A percentile compares a stretch with the other conserved stretches of the same genome.
phyloP scores from a whole-genome alignment of 30 jellyfish, hydroid and myxozoan species.

The Cassiopea xamachana region DNA sequence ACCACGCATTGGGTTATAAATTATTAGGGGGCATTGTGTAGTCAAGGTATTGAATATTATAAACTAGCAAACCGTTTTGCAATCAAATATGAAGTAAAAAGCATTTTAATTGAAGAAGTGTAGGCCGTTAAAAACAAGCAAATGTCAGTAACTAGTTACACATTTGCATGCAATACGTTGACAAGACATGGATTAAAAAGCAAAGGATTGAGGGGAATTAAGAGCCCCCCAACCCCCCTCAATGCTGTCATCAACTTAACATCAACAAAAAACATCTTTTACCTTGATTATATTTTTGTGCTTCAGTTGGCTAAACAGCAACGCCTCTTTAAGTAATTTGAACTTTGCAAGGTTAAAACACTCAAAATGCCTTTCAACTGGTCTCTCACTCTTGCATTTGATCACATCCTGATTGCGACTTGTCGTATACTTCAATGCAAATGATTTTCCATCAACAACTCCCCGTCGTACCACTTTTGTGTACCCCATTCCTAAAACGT shows the following conservation, averaged over 20 bases:
- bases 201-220: too few species aligned
- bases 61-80: too few species aligned
- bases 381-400: slow-evolving; percentile 48
- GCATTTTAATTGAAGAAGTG: too few species aligned
- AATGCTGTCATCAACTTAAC: too few species aligned
- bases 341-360: slow-evolving; percentile 74
- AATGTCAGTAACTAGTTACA: too few species aligned
- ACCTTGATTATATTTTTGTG: slow-evolving; percentile 75
- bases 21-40: background rate
- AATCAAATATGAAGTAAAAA: too few species aligned
- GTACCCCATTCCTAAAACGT: slow-evolving; percentile 73
- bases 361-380: slow-evolving; percentile 38
- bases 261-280: background rate
- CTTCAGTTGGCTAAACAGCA: slow-evolving; percentile 55
- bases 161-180: too few species aligned
- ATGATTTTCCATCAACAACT: slow-evolving; percentile 9
- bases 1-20: background rate
- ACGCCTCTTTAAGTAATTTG: slow-evolving; percentile 73
- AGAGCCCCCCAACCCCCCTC: too few species aligned
- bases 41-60: too few species aligned
- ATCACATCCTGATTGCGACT: slow-evolving; percentile 33
- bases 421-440: slow-evolving; percentile 65
- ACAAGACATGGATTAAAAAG: too few species aligned
- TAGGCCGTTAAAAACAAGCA: too few species aligned
- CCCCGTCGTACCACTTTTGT: slow-evolving; percentile 73